phyloP scores from a whole-genome alignment of 2,113 vertebrate genomes.

The Siphamia tubifer region DNA sequence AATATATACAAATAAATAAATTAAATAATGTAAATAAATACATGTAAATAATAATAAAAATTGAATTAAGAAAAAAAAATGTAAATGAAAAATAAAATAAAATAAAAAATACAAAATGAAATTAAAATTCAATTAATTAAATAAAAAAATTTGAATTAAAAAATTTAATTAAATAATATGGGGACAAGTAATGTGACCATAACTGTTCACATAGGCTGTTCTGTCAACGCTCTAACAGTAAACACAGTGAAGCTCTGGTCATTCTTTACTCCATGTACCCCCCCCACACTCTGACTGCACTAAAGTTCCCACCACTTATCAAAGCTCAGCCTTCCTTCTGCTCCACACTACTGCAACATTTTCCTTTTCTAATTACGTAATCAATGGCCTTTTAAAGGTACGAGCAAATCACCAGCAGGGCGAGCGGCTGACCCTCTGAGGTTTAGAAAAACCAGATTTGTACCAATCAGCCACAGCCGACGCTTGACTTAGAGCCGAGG shows the following conservation, averaged over 20 bases:
- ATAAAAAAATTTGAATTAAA: too few relatives aligned
- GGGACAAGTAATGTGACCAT: too few relatives aligned
- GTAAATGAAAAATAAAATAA: too few relatives aligned
- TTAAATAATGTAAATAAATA: too few relatives aligned
- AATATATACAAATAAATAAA: too few relatives aligned
- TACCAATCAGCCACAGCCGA: slow-evolving; percentile 72
- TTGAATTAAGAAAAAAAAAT: too few relatives aligned
- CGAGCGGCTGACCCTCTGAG: slow-evolving; percentile 80
- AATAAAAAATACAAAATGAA: too few relatives aligned
- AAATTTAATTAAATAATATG: too few relatives aligned
- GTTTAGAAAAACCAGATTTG: slow-evolving; percentile 76
- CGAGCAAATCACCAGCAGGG: slow-evolving; percentile 76
- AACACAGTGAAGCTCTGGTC: background rate
- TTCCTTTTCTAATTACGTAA: slow-evolving; percentile 79
- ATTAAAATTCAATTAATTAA: too few relatives aligned
- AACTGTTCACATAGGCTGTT: too few relatives aligned
- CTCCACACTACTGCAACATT: slow-evolving; percentile 33
- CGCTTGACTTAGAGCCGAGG: slow-evolving; percentile 76
- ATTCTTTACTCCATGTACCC: background rate
- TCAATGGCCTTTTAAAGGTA: slow-evolving; percentile 82
- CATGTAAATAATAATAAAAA: too few relatives aligned
- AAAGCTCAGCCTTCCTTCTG: slow-evolving; percentile 28
- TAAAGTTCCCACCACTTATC: slow-evolving; percentile 62
- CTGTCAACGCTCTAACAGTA: too few relatives aligned
- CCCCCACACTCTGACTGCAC: background rate